Evolutionary conservation across 2,888 invertebrate genomes (phyloP).

Genomic region (Seladonia tumulorum): DNA sequence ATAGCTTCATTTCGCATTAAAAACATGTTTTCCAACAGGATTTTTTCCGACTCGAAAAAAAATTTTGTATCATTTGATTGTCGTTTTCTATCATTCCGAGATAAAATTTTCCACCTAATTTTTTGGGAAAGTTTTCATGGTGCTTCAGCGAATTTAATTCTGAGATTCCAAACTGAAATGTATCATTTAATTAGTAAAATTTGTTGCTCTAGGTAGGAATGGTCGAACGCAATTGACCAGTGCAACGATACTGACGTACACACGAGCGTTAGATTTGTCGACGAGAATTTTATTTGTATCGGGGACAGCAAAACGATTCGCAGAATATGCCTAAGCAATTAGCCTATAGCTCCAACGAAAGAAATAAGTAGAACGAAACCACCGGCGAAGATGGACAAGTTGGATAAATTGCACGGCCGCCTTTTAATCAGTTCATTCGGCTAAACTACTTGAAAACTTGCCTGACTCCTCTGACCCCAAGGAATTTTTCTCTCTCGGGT

Average conservation of each 20-base stretch:
- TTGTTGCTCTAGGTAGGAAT: too few relatives aligned
- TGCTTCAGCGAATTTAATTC: too few relatives aligned
- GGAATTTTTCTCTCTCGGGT: constrained; percentile 2
- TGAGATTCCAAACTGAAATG: too few relatives aligned
- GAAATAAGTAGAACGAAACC: background rate
- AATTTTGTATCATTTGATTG: too few relatives aligned
- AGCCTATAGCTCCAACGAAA: background rate
- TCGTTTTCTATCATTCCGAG: too few relatives aligned
- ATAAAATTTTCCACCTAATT: too few relatives aligned
- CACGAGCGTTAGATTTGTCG: background rate
- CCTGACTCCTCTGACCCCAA: background rate
- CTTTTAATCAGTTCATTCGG: constrained; percentile 9
- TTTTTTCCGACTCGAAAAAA: too few relatives aligned
- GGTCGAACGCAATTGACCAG: background rate
- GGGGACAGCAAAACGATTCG: background rate
- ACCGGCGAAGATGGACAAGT: background rate
- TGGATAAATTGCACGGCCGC: background rate
- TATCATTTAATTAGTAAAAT: too few relatives aligned
- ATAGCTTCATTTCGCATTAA: too few relatives aligned
- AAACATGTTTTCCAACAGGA: too few relatives aligned
- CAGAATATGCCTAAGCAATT: background rate
- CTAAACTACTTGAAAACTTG: background rate
- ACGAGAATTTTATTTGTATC: background rate
- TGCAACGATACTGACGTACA: background rate
- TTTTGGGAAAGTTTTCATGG: too few relatives aligned